These are phyloP conservation scores for Galeopterus variegatus DNA, from an alignment of 2,113 vertebrate genomes.

Conservation along the genomic window DNA sequence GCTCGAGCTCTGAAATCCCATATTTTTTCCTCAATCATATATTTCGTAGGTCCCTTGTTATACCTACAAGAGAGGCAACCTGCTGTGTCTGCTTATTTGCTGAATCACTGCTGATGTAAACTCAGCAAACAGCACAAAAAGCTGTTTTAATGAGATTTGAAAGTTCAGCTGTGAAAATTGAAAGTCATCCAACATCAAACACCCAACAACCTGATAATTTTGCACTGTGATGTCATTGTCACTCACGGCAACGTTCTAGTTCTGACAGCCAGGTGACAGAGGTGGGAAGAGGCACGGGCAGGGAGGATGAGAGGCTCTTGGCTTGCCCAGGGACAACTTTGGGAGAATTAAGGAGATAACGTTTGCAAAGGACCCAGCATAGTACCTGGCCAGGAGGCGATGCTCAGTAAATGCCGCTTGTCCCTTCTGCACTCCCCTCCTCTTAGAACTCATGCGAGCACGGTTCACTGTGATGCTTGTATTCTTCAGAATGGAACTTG, in stretches of 20 bases:
- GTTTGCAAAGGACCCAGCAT: neutral
- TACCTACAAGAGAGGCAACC: conserved; percentile 56
- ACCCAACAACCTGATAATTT: conserved; percentile 48
- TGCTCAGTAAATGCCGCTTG: too few relatives aligned
- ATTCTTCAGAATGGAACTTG: neutral
- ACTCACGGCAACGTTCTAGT: conserved; percentile 17
- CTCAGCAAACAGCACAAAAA: conserved; percentile 77
- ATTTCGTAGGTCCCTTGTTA: conserved; percentile 23
- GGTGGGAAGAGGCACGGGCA: neutral
- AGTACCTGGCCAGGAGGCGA: neutral
- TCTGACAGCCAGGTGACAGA: neutral
- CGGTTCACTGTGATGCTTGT: neutral
- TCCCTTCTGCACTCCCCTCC: neutral
- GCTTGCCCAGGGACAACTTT: conserved; percentile 5
- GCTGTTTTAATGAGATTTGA: conserved; percentile 78
- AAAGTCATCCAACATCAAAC: conserved; percentile 66
- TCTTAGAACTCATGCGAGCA: neutral
- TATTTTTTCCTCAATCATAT: neutral
- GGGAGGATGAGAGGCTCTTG: neutral
- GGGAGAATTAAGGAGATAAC: neutral
- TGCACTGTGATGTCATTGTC: conserved; percentile 34
- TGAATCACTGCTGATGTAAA: conserved; percentile 64
- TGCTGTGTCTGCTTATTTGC: conserved; percentile 68
- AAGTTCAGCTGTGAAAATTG: conserved; percentile 79
- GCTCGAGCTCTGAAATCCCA: neutral